Conservation (phyloP, 2,888 invertebrate species). For the Phasia obesa region DNA sequence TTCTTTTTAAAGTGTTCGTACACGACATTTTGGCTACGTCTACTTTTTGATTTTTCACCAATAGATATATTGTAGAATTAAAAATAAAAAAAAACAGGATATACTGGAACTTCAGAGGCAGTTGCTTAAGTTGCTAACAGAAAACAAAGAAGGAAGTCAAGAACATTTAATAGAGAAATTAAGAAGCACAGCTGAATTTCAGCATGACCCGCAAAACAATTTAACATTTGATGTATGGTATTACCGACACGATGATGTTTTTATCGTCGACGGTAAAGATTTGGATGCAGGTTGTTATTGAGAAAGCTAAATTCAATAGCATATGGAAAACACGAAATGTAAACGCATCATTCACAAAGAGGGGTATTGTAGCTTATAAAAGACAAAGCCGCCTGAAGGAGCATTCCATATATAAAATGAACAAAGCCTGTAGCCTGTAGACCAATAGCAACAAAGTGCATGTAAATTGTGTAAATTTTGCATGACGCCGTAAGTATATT, state of each 20-base stretch:
- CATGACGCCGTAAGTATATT: conserved; percentile 22
- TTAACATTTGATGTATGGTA: not conserved
- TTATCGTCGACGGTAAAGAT: not conserved
- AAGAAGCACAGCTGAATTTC: not conserved
- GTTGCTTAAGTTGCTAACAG: too few species aligned
- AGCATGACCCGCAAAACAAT: not conserved
- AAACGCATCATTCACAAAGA: too few species aligned
- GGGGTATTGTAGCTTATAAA: too few species aligned
- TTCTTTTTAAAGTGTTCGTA: too few species aligned
- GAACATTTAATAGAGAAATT: too few species aligned
- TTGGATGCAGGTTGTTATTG: not conserved
- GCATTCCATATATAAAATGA: conserved; percentile 1
- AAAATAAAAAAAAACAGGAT: too few species aligned
- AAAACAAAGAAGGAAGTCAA: too few species aligned
- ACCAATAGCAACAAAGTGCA: conserved; percentile 4
- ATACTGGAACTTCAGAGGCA: too few species aligned
- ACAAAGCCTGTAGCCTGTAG: not conserved
- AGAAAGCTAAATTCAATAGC: not conserved
- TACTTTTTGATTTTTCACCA: too few species aligned
- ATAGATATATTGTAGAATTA: too few species aligned
- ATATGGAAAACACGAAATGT: not conserved
- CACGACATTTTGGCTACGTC: too few species aligned
- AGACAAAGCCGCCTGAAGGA: too few species aligned
- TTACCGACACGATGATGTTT: not conserved
- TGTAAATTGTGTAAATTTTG: conserved; percentile 18